A percentile compares a stretch with the other conserved stretches of the same genome.
These are phyloP conservation scores for Fukomys damarensis DNA, from an alignment of 2,113 vertebrate genomes.

Conservation along the genomic window DNA sequence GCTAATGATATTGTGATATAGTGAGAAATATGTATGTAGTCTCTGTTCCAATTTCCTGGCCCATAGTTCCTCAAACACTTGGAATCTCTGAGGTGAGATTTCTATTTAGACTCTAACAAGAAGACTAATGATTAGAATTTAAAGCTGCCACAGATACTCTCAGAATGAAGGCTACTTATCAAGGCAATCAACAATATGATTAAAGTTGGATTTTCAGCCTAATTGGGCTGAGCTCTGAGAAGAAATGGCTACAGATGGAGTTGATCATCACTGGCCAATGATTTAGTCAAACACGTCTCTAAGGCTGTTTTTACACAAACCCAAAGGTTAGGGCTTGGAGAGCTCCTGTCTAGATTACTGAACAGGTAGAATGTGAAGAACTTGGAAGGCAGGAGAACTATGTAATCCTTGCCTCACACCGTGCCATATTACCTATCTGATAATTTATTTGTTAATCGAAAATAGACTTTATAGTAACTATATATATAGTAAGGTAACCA, in stretches of 20 bases:
- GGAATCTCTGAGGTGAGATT: background rate
- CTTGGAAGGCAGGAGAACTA: background rate
- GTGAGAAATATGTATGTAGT: background rate
- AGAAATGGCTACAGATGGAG: background rate
- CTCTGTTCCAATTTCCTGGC: background rate
- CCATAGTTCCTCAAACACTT: background rate
- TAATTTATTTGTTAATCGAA: background rate
- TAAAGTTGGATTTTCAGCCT: background rate
- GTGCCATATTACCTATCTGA: background rate
- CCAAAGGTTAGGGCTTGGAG: background rate
- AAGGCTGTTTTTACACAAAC: background rate
- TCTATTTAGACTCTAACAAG: background rate
- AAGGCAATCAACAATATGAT: background rate
- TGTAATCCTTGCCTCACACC: background rate
- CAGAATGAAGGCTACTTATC: no score
- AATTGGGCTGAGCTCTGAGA: background rate
- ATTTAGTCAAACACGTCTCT: background rate
- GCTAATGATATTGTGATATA: background rate
- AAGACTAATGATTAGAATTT: background rate
- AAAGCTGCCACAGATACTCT: background rate
- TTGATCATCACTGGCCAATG: background rate
- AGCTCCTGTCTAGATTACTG: background rate
- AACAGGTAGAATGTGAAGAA: accelerated
- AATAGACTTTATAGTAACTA: background rate
- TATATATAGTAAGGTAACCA: background rate